Conservation (phyloP, 2,888 invertebrate genomes). For the Disparrhopalites patrizii region DNA sequence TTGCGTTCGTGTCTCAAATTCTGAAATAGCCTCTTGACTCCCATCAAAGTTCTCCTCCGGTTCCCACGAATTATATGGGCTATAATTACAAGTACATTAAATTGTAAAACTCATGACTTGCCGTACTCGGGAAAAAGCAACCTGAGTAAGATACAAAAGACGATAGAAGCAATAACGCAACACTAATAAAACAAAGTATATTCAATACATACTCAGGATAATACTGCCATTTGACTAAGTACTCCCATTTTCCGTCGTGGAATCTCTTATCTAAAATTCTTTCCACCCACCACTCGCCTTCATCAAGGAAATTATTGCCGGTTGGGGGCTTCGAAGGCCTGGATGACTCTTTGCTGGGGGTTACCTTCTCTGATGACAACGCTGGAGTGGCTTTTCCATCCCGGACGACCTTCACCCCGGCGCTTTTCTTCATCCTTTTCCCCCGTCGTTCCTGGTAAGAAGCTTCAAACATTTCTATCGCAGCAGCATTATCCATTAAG, state of each 20-base stretch:
- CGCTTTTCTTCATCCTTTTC: not conserved
- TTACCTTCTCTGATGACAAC: not conserved
- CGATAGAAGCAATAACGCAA: not conserved
- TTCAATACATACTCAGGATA: constrained; percentile 18
- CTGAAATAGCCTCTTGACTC: not conserved
- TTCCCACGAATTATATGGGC: constrained; percentile 10
- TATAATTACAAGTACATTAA: no score
- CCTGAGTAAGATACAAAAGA: no score
- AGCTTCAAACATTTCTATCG: not conserved
- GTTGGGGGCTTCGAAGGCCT: not conserved
- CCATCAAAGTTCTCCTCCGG: not conserved
- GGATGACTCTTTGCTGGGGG: not conserved
- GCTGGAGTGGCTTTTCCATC: no score
- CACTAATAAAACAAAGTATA: not conserved
- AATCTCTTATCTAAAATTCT: not conserved
- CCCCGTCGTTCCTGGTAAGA: not conserved
- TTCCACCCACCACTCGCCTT: not conserved
- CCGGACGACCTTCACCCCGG: not conserved
- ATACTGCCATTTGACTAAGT: constrained; percentile 5
- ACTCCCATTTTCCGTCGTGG: not conserved
- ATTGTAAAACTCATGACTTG: no score
- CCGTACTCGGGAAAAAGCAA: no score
- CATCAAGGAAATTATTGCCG: not conserved
- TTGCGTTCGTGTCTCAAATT: not conserved
- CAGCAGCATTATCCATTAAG: not conserved